Evolutionary conservation across 2,797 vertebrate genomes (phyloP), one percentile per base, ranked within the genome.

Genomic region (Mergus octosetaceus): DNA sequence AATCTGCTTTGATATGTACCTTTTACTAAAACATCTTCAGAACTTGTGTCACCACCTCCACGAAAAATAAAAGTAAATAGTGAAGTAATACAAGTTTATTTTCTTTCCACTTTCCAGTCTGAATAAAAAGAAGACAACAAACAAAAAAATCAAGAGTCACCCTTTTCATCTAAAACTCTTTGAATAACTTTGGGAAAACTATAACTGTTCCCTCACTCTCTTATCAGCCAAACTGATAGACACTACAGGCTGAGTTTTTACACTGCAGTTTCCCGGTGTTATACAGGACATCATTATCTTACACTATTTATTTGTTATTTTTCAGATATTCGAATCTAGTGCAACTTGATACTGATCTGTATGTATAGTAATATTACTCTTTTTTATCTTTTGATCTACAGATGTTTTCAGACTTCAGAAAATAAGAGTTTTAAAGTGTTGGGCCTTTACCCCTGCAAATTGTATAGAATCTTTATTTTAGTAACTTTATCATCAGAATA

Each of bases 11-110:
- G 51, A 83, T n/a, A 65, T 30, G 34, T 68, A 81, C 72, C 45
- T 90, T 93, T 84, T 69, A 94, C 87, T 94, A 83, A 95, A 94
- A 94, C 56, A 13, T 28, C 80, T 94, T 84, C 34, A 72, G 74
- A 91, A 89, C 77, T 22, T 71, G 19, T 32, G 36, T 71, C 69
- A 39, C 13, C 38, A 87, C 56, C 41, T 80, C 24, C 34, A 78
- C 61, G 76, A 87, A 94, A 92, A 91, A 85, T 12, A 85, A 51
- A 89, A 71, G 43, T 70, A 85, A 88, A 86, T 39, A 89, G 91
- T 18, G 34, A 91, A 89, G 15, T 58, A 80, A 72, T 54, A 11
- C 6, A 28, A 15, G 20, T 54, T 68, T 28, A 36, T 56, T 83
- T 91, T 60, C 19, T n/a, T 49, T 74, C 22, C 0, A 1, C 28